These are phyloP conservation scores for Aphis gossypii DNA, from an alignment of 1,140 invertebrate species.

Conservation along the genomic window DNA sequence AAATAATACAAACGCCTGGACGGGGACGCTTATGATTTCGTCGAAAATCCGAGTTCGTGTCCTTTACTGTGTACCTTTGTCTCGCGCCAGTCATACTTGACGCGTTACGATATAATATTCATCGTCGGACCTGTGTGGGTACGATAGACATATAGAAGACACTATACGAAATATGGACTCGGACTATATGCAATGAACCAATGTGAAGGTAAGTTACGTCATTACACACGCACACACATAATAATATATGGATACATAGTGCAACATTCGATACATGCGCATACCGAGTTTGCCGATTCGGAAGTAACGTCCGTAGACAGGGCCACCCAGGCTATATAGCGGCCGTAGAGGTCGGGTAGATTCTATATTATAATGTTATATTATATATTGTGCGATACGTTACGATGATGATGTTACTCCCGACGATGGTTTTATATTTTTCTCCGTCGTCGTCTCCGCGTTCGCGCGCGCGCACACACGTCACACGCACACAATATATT, in stretches of 20 bases:
- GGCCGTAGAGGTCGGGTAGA: not conserved
- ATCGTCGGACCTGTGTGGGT: not conserved
- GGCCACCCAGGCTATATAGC: conserved; percentile 39
- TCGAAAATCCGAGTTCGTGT: too few relatives aligned
- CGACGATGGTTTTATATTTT: not conserved
- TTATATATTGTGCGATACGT: conserved; percentile 12
- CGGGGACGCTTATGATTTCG: too few relatives aligned
- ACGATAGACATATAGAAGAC: too few relatives aligned
- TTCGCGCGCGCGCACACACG: not conserved
- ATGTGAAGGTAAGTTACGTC: not conserved
- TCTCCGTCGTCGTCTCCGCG: not conserved
- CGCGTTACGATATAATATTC: not conserved
- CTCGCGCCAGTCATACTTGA: not conserved
- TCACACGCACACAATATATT: not conserved
- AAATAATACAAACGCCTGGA: too few relatives aligned
- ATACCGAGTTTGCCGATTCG: conserved; percentile 36
- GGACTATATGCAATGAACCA: not conserved
- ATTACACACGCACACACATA: not conserved
- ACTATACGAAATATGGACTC: too few relatives aligned
- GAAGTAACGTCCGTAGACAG: conserved; percentile 49
- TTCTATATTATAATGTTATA: not conserved
- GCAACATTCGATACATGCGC: not conserved
- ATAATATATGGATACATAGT: not conserved
- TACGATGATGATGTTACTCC: not conserved
- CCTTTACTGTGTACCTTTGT: not conserved